Conservation (phyloP, 2,888 invertebrate species). For the Nomada goodeniana region DNA sequence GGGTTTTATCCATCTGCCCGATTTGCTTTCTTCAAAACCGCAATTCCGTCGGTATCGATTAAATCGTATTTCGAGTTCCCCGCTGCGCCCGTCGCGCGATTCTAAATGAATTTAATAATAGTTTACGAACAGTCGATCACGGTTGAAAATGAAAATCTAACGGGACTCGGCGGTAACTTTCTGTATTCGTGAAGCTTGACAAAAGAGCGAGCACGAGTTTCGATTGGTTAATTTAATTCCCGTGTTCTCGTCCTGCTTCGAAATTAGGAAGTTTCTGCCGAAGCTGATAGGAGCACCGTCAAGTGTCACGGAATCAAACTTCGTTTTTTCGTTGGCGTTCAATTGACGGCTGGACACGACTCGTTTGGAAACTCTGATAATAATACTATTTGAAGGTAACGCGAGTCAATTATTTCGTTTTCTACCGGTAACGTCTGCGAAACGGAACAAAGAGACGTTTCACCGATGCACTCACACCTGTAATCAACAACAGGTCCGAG, state of each 20-base stretch:
- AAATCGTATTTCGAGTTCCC: constrained; percentile 1
- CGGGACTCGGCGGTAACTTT: constrained; percentile 4
- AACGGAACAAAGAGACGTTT: constrained; percentile 27
- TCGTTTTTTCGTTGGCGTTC: background rate
- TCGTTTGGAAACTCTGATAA: background rate
- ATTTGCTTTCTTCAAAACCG: too few relatives aligned
- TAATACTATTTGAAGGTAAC: constrained; percentile 15
- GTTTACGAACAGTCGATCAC: background rate
- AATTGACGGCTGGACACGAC: constrained; percentile 6
- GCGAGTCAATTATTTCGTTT: constrained; percentile 16
- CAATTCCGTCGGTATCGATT: too few relatives aligned
- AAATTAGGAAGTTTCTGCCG: background rate
- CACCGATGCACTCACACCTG: background rate
- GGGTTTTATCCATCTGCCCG: too few relatives aligned
- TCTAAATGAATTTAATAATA: constrained; percentile 5
- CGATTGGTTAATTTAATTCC: constrained; percentile 29
- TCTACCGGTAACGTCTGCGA: background rate
- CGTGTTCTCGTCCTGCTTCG: background rate
- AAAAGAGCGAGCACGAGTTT: background rate
- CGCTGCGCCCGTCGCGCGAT: background rate
- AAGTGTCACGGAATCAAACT: background rate
- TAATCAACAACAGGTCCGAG: constrained; percentile 13
- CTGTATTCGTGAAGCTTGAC: constrained; percentile 7
- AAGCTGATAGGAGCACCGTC: background rate
- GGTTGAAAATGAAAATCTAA: constrained; percentile 12